These are phyloP conservation scores for Crotophaga sulcirostris DNA, from an alignment of 2,113 vertebrate species.

Conservation along the genomic window DNA sequence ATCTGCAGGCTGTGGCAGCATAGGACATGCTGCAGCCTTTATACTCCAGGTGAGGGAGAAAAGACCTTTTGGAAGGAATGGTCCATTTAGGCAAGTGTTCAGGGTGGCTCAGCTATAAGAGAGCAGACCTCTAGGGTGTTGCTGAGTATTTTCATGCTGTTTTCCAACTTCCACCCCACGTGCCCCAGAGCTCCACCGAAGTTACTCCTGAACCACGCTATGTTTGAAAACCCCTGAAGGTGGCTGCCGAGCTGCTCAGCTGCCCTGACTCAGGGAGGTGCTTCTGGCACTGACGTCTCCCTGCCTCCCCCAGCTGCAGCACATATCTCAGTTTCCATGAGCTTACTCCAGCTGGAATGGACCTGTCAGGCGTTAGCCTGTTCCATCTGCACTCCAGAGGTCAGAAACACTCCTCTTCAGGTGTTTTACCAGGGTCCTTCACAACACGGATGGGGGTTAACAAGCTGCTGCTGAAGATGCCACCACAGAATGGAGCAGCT, in stretches of 20 bases:
- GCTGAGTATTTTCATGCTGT: neutral
- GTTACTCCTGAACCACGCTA: neutral
- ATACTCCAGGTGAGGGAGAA: neutral
- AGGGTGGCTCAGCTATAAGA: rapidly evolving
- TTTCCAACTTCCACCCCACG: rapidly evolving
- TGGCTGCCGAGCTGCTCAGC: neutral
- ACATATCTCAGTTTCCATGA: rapidly evolving
- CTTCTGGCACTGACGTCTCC: rapidly evolving
- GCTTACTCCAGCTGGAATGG: neutral
- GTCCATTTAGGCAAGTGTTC: neutral
- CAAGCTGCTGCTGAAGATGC: neutral
- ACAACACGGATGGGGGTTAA: rapidly evolving
- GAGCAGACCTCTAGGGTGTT: neutral
- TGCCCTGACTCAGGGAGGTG: rapidly evolving
- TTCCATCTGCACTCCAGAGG: rapidly evolving
- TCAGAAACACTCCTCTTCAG: neutral
- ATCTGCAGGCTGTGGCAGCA: neutral
- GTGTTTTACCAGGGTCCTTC: neutral
- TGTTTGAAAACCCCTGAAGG: too few species aligned
- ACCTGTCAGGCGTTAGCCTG: neutral
- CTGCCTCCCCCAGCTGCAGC: neutral
- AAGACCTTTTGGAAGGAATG: rapidly evolving
- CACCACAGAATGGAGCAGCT: neutral
- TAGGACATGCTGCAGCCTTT: neutral
- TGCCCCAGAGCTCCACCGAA: neutral